Evolutionary conservation across 1,140 invertebrate genomes (phyloP).

Genomic region (Tribolium madens): DNA sequence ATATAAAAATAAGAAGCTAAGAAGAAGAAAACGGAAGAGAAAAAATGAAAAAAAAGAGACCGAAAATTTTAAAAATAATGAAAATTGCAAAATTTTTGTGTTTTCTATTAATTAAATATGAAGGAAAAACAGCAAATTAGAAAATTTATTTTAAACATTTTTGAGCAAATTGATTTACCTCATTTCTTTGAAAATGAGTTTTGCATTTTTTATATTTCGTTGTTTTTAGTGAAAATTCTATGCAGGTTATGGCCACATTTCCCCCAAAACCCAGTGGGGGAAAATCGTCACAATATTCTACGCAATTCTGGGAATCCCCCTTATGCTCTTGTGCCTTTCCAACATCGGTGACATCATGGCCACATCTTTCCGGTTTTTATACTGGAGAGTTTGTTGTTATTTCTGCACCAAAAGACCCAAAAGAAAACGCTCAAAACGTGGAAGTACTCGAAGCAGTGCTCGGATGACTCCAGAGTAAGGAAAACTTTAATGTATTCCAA

Average conservation of each 20-base stretch:
- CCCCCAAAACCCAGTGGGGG: constrained; percentile 91
- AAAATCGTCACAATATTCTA: constrained; percentile 97
- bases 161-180: too few relatives aligned
- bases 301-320: constrained; percentile 93
- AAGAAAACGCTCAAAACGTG: constrained; percentile 66
- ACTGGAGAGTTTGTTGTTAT: constrained; percentile 92
- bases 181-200: too few relatives aligned
- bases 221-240: constrained; percentile 51
- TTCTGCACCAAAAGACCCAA: constrained; percentile 85
- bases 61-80: too few relatives aligned
- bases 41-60: too few relatives aligned
- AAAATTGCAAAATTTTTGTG: too few relatives aligned
- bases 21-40: too few relatives aligned
- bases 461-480: constrained; percentile 42
- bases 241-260: constrained; percentile 94
- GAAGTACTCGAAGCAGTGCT: constrained; percentile 48
- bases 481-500: too few relatives aligned
- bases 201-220: not conserved
- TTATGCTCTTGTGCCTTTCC: constrained; percentile 93
- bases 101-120: too few relatives aligned
- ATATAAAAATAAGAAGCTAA: too few relatives aligned
- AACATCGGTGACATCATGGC: constrained; percentile 98
- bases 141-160: too few relatives aligned
- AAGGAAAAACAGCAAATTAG: too few relatives aligned
- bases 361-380: constrained; percentile 90